phyloP scores from a whole-genome alignment of 2,797 vertebrate genomes.

The Discoglossus pictus region DNA sequence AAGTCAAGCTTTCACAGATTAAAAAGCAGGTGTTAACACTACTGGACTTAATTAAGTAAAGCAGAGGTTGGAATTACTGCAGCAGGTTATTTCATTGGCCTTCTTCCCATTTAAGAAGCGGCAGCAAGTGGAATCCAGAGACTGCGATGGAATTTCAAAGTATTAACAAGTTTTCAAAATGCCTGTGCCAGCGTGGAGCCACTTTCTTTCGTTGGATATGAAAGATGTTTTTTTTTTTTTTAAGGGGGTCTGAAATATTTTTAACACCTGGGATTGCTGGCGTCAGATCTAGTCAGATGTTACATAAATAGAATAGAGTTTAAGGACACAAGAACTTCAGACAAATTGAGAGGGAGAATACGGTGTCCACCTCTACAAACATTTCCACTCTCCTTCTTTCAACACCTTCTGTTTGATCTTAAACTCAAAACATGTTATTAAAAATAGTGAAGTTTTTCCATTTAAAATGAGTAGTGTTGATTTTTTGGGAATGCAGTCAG shows the following conservation, averaged over 20 bases:
- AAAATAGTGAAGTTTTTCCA: conserved; percentile 42
- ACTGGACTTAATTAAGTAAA: conserved; percentile 31
- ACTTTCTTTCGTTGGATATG: conserved; percentile 40
- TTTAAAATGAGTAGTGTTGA: conserved; percentile 25
- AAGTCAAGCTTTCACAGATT: not conserved
- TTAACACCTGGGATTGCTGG: conserved; percentile 48
- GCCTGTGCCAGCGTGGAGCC: conserved; percentile 26
- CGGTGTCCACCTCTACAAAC: conserved; percentile 42
- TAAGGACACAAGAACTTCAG: conserved; percentile 36
- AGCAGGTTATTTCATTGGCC: conserved; percentile 20
- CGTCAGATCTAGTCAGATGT: conserved; percentile 46
- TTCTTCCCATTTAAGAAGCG: conserved; percentile 27
- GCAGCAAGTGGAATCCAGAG: conserved; percentile 24
- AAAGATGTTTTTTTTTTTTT: conserved; percentile 36
- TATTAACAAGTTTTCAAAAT: conserved; percentile 27
- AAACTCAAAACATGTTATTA: conserved; percentile 53
- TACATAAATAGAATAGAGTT: conserved; percentile 49
- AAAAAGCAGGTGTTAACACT: conserved; percentile 39
- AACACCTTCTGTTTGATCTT: conserved; percentile 48
- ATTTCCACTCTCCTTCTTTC: conserved; percentile 49
- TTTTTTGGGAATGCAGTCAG: conserved; percentile 43
- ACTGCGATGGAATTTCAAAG: conserved; percentile 35
- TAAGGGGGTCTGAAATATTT: conserved; percentile 37
- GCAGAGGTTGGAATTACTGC: conserved; percentile 12
- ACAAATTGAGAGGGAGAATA: conserved; percentile 45